Base-by-base conservation (phyloP, 1,140 invertebrate species). In the Aphelenchoides besseyi region DNA sequence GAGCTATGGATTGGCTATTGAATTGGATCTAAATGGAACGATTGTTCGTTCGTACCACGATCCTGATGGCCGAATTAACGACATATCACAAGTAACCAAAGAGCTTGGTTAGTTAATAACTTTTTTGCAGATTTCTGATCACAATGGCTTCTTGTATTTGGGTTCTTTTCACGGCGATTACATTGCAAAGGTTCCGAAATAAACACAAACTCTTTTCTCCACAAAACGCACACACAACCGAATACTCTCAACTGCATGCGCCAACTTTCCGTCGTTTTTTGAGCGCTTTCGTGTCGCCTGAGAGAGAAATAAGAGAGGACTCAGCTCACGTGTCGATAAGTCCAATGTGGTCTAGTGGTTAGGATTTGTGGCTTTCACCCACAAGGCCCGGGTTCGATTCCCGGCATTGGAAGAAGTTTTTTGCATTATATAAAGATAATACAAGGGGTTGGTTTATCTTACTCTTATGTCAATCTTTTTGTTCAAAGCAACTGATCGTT, bases 281-380 rank as follows among this genome's bases (percentile, higher is more conserved):
- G n/a, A n/a, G n/a, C n/a, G n/a, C n/a, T n/a, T n/a, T n/a, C n/a
- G n/a, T n/a, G n/a, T n/a, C n/a, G n/a, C n/a, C n/a, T n/a, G n/a
- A n/a, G n/a, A n/a, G n/a, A n/a, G n/a, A n/a, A n/a, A n/a, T n/a
- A n/a, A n/a, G n/a, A n/a, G n/a, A n/a, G n/a, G n/a, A n/a, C n/a
- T n/a, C n/a, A n/a, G n/a, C n/a, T n/a, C n/a, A n/a, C n/a, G n/a
- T n/a, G n/a, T n/a, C n/a, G n/a, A n/a, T n/a, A n/a, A n/a, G n/a
- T 70, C 68, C 68, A 66, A 32, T 77, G 82, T 84, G 81, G 82
- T 84, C 83, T 84, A 84, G 83, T 78, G 90, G 90, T 88, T 90
- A 90, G 90, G 90, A 91, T 90, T 90, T 88, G 89, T 89, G 90
- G 90, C 89, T 91, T 88, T 91, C 90, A 90, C 90, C 89, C 89